Evolutionary conservation across 2,888 invertebrate species (phyloP).

Genomic region (Micoletzkya japonica): DNA sequence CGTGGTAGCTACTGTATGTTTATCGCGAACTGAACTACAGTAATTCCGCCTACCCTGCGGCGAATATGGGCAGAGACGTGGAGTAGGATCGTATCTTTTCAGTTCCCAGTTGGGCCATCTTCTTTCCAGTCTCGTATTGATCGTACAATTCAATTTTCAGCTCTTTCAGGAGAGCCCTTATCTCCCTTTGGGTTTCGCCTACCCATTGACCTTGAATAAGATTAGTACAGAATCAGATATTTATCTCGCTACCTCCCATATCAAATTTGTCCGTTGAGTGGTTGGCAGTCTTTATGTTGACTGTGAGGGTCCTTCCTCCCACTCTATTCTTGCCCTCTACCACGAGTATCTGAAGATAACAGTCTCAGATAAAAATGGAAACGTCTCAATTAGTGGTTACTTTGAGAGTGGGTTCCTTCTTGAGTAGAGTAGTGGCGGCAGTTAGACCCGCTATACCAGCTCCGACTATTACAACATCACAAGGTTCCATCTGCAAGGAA

Average conservation of each 20-base stretch:
- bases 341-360: conserved; percentile 51
- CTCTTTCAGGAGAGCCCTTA: conserved; percentile 50
- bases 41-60: conserved; percentile 20
- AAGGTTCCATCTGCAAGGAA: conserved; percentile 16
- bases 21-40: too few relatives aligned
- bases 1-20: too few relatives aligned
- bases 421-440: conserved; percentile 46
- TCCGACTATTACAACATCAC: conserved; percentile 63
- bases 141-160: conserved; percentile 38
- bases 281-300: conserved; percentile 38
- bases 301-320: conserved; percentile 65
- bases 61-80: conserved; percentile 32
- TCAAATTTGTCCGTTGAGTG: conserved; percentile 39
- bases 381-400: neutral
- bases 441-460: conserved; percentile 64
- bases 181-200: conserved; percentile 65
- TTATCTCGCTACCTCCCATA: conserved; percentile 42
- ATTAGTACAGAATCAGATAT: neutral
- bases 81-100: conserved; percentile 37
- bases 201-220: conserved; percentile 64
- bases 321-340: conserved; percentile 65
- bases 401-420: conserved; percentile 25
- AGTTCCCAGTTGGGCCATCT: conserved; percentile 53
- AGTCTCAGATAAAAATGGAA: too few relatives aligned
- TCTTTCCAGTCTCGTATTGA: conserved; percentile 53